phyloP scores from a whole-genome alignment of 2,888 invertebrate genomes.

The Acanthopleura granulata region DNA sequence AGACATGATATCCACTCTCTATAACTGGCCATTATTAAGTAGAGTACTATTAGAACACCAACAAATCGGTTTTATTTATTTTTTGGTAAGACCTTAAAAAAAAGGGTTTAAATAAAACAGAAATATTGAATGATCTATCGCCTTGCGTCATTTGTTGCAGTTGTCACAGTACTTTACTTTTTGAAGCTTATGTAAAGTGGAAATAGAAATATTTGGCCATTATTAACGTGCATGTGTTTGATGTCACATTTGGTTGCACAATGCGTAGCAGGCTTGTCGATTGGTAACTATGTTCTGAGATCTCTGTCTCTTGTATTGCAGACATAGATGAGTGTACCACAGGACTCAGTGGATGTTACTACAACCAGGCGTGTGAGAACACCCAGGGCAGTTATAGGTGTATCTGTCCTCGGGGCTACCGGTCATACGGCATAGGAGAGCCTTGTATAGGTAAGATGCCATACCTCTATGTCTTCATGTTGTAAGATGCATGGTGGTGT shows the following conservation, averaged over 20 bases:
- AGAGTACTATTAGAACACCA: too few species aligned
- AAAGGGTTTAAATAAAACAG: too few species aligned
- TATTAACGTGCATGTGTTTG: not conserved
- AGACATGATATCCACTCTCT: too few species aligned
- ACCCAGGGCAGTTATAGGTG: conserved; percentile 66
- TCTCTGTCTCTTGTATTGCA: conserved; percentile 31
- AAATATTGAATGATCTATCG: too few species aligned
- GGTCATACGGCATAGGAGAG: conserved; percentile 63
- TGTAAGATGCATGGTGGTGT: conserved; percentile 67
- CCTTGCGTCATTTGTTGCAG: too few species aligned
- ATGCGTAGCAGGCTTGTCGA: not conserved
- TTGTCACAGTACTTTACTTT: too few species aligned
- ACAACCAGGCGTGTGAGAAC: conserved; percentile 67
- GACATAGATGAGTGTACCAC: conserved; percentile 67
- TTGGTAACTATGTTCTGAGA: too few species aligned
- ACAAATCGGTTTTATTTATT: too few species aligned
- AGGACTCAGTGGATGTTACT: conserved; percentile 57
- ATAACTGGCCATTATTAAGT: not conserved
- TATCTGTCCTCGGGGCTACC: conserved; percentile 64
- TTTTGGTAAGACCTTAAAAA: too few species aligned
- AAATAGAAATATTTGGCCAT: not conserved
- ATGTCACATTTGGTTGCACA: not conserved
- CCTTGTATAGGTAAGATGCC: conserved; percentile 63
- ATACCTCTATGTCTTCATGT: not conserved
- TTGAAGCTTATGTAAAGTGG: too few species aligned